Conservation (phyloP, 2,888 invertebrate genomes). For the Chorisops tibialis region DNA sequence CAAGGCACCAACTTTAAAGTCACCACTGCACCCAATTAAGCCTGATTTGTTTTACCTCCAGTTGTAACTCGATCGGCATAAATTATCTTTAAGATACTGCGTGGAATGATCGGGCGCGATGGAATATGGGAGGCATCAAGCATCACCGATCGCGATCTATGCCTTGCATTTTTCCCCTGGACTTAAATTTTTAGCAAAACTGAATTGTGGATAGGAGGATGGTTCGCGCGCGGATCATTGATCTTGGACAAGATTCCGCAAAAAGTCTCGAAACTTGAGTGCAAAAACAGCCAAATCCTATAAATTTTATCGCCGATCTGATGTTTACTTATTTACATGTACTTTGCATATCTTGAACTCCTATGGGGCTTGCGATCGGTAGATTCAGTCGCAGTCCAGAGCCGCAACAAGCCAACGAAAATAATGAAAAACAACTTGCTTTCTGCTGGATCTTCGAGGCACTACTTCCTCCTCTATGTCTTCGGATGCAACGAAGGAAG, state of each 20-base stretch:
- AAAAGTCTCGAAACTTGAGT: constrained; percentile 1
- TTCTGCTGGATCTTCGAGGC: not conserved
- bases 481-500: no score
- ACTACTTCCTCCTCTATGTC: constrained; percentile 16
- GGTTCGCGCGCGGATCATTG: no score
- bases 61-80: constrained; percentile 29
- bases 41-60: constrained; percentile 27
- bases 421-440: not conserved
- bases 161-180: not conserved
- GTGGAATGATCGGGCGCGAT: constrained; percentile 28
- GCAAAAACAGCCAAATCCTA: constrained; percentile 31
- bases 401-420: not conserved
- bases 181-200: not conserved
- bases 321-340: constrained; percentile 32
- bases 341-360: constrained; percentile 30
- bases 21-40: constrained; percentile 28
- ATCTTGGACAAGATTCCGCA: constrained; percentile 10
- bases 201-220: constrained; percentile 1
- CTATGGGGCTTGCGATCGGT: constrained; percentile 10
- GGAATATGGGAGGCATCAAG: constrained; percentile 19
- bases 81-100: constrained; percentile 27
- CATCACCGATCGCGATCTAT: constrained; percentile 13
- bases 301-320: constrained; percentile 33
- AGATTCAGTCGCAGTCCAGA: constrained; percentile 1
- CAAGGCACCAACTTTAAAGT: constrained; percentile 23